Base-by-base conservation (phyloP, 2,113 vertebrate species). In the Mesoclemmys tuberculata region DNA sequence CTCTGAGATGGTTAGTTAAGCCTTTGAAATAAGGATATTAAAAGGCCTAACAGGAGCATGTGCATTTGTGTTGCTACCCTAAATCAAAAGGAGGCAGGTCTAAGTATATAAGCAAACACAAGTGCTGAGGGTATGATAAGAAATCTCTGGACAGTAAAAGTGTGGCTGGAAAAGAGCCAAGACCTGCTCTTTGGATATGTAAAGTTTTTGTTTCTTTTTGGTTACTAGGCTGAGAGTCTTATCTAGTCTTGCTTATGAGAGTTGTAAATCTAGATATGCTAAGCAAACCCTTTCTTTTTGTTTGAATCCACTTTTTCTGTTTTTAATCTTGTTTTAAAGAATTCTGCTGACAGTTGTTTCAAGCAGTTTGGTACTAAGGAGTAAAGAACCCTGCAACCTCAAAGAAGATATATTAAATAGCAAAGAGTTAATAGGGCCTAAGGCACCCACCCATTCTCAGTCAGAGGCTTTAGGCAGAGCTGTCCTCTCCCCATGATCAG, bases 401-500 rank as follows among this genome's bases (percentile, higher is more conserved):
- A 44, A 12, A 87, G 85, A 68, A 68, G 61, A 68, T 35, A 44
- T 49, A 48, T 2, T 77, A 88, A 84, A 91, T 78, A 8, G 56
- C 22, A 49, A 80, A 85, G 31, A 13, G 2, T 44, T 85, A 80
- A 5, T 13, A 41, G 35, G 29, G 54, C 5, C 54, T 80, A 86
- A 82, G 12, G 4, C 5, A 75, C 41, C 22, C 24, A 75, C 11
- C 24, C 22, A 41, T 10, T 22, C 38, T 11, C 38, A 54, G 26
- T 0, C 68, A 27, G 80, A 64, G 26, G 61, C 80, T 5, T 46
- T 6, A 52, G 77, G 4, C 35, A 5, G 55, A 81, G 11, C 3
- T 91, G 4, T 13, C 19, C 7, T 64, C 22, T 83, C 5, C 21
- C 64, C 22, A 13, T 54, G 54, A 88, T 48, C 24, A 54, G 52